These are phyloP conservation scores for Erpobdella octoculata DNA, from an alignment of 2,888 invertebrate genomes.

Conservation along the genomic window DNA sequence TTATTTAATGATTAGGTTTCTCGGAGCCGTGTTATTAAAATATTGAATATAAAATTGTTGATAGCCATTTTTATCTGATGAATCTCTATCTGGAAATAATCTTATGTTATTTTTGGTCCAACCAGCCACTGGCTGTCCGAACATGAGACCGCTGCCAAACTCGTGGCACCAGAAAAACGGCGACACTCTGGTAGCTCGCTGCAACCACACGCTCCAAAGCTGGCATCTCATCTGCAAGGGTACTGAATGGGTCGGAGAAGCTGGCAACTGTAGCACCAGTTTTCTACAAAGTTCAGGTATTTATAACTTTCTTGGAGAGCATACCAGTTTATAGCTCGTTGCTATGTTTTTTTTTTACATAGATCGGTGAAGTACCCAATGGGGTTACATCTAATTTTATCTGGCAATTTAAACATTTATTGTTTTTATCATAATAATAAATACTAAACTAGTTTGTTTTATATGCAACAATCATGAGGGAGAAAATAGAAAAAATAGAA, in stretches of 20 bases:
- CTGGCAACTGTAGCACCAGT: constrained; percentile 34
- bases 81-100: neutral
- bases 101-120: neutral
- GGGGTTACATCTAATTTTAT: no score
- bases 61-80: neutral
- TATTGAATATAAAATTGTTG: neutral
- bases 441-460: neutral
- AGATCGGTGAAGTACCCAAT: no score
- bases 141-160: constrained; percentile 11
- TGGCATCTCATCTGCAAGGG: constrained; percentile 36
- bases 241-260: constrained; percentile 34
- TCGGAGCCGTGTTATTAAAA: neutral
- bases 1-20: neutral
- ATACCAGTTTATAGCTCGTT: neutral
- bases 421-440: neutral
- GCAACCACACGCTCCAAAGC: constrained; percentile 24
- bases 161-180: constrained; percentile 26
- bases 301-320: neutral
- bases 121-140: constrained; percentile 28
- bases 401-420: neutral
- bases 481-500: no score
- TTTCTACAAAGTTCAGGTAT: constrained; percentile 2
- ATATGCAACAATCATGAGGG: no score
- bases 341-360: no score
- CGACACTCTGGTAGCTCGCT: constrained; percentile 19